Evolutionary conservation across 2,113 vertebrate species (phyloP), one percentile per base, ranked within the genome.

Genomic region (Maylandia zebra): DNA sequence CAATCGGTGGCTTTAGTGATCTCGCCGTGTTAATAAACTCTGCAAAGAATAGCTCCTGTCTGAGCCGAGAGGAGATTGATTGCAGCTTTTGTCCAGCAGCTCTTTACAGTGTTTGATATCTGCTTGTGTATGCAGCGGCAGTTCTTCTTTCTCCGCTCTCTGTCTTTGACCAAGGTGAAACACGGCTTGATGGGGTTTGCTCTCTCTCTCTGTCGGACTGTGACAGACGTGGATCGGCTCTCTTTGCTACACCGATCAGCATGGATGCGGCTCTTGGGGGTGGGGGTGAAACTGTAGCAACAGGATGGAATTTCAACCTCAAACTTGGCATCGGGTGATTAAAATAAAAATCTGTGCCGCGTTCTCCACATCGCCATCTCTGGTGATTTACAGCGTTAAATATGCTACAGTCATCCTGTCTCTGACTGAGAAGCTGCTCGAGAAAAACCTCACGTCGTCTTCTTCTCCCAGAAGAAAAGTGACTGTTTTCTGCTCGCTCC

Each of bases 81-180:
- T 45, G 45, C 78, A 85, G 83, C 90, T 59, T 83, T 69, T 82
- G 86, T 89, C 69, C 88, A 16, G 56, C 79, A 13, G 74, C 81
- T 86, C 78, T 55, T 83, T 43, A 79, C 86, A 79, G 34, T 79
- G 61, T 48, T 71, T 78, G 22, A 59, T 74, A 50, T 88, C 91
- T 88, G 82, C 86, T 91, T 87, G 53, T 64, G 91, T 76, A 91
- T 86, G 91, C 92, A 88, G 86, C 85, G 30, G 59, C 85, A 24
- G 90, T 22, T 84, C 88, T 34, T 83, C 79, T 66, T 22, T 57
- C 69, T 59, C 48, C 43, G 2, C 83, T 45, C 52, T 5, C 50
- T 30, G 82, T 87, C 88, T 91, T 90, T 90, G 84, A 83, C 69
- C 86, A 89, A 91, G 86, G 90, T 88, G 83, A 90, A 87, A 86